Conservation (phyloP, 2,888 invertebrate species). For the Fissipunctia ypsillon region DNA sequence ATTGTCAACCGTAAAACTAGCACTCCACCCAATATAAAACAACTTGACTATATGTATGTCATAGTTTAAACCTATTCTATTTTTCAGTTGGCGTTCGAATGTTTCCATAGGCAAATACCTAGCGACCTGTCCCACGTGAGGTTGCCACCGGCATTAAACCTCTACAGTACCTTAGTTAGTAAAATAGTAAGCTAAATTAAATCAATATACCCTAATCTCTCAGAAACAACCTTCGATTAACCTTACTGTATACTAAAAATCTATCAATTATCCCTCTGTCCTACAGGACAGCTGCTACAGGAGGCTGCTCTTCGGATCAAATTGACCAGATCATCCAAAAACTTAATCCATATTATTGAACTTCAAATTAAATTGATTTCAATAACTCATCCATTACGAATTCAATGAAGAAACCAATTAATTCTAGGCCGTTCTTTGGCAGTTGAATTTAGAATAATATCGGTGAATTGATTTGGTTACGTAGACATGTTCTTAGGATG, state of each 20-base stretch:
- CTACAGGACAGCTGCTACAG: neutral
- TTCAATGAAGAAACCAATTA: conserved; percentile 50
- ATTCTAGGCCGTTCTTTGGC: conserved; percentile 34
- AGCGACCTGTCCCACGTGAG: no score
- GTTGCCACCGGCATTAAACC: no score
- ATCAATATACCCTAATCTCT: neutral
- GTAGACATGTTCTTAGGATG: neutral
- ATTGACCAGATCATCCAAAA: conserved; percentile 22
- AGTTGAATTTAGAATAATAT: conserved; percentile 25
- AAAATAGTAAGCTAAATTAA: neutral
- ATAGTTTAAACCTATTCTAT: no score
- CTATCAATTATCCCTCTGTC: neutral
- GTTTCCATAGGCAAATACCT: no score
- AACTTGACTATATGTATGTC: no score
- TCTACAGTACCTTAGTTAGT: no score
- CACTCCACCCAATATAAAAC: no score
- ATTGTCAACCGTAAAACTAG: no score
- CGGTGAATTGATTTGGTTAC: neutral
- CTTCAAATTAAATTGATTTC: conserved; percentile 46
- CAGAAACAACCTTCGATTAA: neutral
- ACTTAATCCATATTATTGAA: conserved; percentile 34
- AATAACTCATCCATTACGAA: conserved; percentile 45
- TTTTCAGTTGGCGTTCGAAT: no score
- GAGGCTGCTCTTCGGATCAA: no score
- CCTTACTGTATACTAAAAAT: neutral